Conservation (phyloP, 2,888 invertebrate genomes). For the Serrognathus titanus region DNA sequence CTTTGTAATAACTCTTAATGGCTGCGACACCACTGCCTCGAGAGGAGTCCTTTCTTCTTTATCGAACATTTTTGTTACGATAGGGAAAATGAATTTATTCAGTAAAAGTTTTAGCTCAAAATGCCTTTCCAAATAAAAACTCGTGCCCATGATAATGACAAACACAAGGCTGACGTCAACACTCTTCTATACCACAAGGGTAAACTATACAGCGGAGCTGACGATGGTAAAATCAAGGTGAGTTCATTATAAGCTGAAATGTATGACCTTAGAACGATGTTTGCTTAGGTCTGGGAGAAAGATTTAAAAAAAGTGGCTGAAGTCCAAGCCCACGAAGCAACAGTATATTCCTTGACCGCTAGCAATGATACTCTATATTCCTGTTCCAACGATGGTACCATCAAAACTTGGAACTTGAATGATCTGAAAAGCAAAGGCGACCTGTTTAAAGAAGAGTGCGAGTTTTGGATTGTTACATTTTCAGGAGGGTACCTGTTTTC, state of each 20-base stretch:
- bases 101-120: slow-evolving; percentile 14
- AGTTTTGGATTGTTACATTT: slow-evolving; percentile 47
- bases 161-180: slow-evolving; percentile 49
- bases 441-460: slow-evolving; percentile 45
- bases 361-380: slow-evolving; percentile 56
- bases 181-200: slow-evolving; percentile 45
- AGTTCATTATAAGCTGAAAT: slow-evolving; percentile 2
- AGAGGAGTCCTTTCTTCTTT: no score
- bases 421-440: slow-evolving; percentile 44
- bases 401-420: slow-evolving; percentile 56
- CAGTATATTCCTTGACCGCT: slow-evolving; percentile 60
- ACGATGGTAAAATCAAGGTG: slow-evolving; percentile 55
- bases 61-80: no score
- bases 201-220: slow-evolving; percentile 51
- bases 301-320: slow-evolving; percentile 48
- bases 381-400: slow-evolving; percentile 62
- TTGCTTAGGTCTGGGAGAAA: slow-evolving; percentile 48
- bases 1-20: no score
- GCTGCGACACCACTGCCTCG: no score
- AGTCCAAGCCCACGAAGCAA: slow-evolving; percentile 58
- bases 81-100: no score
- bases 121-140: slow-evolving; percentile 41
- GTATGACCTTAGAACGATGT: no score
- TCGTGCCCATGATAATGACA: slow-evolving; percentile 44
- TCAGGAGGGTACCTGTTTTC: slow-evolving; percentile 51